phyloP scores from a whole-genome alignment of 2,113 vertebrate genomes.

The Aphyosemion australe region DNA sequence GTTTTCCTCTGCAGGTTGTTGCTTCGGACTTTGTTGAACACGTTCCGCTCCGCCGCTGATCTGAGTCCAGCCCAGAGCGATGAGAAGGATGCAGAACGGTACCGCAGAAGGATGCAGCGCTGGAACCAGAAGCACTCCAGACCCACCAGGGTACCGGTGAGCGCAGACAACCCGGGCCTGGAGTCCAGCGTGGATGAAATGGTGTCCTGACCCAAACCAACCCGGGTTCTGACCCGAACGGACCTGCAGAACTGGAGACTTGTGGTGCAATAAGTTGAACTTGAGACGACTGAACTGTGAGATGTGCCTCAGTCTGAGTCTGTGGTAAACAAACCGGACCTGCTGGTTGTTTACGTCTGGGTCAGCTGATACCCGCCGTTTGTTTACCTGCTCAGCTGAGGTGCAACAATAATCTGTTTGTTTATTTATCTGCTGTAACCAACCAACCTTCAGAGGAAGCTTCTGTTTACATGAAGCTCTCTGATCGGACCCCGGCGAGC shows the following conservation, averaged over 20 bases:
- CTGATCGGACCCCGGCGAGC: no score
- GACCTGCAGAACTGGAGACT: neutral
- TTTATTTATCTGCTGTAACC: slow-evolving; percentile 4
- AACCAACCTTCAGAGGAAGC: neutral
- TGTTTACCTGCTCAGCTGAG: slow-evolving; percentile 8
- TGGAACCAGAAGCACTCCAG: slow-evolving; percentile 60
- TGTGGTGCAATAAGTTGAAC: neutral
- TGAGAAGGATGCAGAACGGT: slow-evolving; percentile 48
- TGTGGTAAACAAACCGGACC: neutral
- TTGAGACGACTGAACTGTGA: no score
- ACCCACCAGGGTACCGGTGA: slow-evolving; percentile 4
- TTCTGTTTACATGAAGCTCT: neutral
- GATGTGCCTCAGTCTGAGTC: no score
- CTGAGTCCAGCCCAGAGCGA: slow-evolving; percentile 74
- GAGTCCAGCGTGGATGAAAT: slow-evolving; percentile 31
- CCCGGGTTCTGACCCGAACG: slow-evolving; percentile 27
- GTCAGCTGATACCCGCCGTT: neutral
- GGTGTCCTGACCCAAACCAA: slow-evolving; percentile 34
- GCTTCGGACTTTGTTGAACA: slow-evolving; percentile 77
- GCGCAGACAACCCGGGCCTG: slow-evolving; percentile 22
- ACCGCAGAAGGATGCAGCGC: slow-evolving; percentile 55
- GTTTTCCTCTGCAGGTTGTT: slow-evolving; percentile 74
- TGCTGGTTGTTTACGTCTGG: slow-evolving; percentile 5
- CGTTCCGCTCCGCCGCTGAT: slow-evolving; percentile 66
- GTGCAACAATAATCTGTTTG: neutral